These are phyloP conservation scores for Torymus aiolomorphi DNA, from an alignment of 2,888 invertebrate species.

Conservation along the genomic window DNA sequence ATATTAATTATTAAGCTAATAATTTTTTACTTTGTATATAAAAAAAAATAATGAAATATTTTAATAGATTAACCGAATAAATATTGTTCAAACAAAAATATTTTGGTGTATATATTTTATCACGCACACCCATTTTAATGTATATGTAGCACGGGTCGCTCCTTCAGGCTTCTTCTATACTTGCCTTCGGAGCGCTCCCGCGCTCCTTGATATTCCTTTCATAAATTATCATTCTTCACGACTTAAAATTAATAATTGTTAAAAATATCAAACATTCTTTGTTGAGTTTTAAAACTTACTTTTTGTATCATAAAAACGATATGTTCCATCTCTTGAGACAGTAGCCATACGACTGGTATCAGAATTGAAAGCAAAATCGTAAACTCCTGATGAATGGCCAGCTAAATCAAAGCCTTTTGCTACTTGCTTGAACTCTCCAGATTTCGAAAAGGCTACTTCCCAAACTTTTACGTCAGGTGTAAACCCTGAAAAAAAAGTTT, in stretches of 20 bases:
- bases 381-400: slow-evolving; percentile 89
- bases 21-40: neutral
- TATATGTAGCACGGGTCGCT: too few species aligned
- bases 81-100: too few species aligned
- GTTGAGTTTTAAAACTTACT: slow-evolving; percentile 77
- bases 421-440: slow-evolving; percentile 86
- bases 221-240: too few species aligned
- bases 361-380: slow-evolving; percentile 87
- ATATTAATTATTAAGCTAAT: slow-evolving; percentile 45
- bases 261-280: neutral
- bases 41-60: neutral
- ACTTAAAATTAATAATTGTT: too few species aligned
- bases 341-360: slow-evolving; percentile 90
- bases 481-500: slow-evolving; percentile 77
- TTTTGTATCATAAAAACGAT: slow-evolving; percentile 91
- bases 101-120: too few species aligned
- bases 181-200: too few species aligned
- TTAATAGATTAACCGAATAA: neutral
- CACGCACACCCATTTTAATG: too few species aligned
- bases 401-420: slow-evolving; percentile 86
- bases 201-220: too few species aligned
- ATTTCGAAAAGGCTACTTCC: slow-evolving; percentile 87
- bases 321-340: slow-evolving; percentile 91
- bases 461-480: slow-evolving; percentile 85
- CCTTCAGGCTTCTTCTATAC: too few species aligned